Evolutionary conservation across 2,888 invertebrate species (phyloP).

Genomic region (Caenorhabditis sp.): DNA sequence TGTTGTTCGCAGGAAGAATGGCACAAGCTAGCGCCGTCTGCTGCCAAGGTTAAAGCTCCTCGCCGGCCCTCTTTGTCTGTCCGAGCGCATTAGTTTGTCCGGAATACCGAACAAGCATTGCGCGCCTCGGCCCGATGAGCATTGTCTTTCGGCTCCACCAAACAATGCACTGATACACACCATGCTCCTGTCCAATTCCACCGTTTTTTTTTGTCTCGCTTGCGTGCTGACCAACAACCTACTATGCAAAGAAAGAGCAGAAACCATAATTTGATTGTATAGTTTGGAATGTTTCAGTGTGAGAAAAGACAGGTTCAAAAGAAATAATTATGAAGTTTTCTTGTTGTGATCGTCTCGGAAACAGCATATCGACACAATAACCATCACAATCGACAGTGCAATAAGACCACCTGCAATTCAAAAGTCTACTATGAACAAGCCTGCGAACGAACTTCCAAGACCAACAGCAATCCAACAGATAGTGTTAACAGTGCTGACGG

Average conservation of each 20-base stretch:
- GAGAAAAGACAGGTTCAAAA: constrained; percentile 3
- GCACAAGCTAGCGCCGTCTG: constrained; percentile 32
- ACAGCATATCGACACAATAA: constrained; percentile 48
- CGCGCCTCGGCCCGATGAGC: constrained; percentile 34
- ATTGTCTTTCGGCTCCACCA: constrained; percentile 39
- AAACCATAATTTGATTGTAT: constrained; percentile 40
- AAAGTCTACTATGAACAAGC: background rate
- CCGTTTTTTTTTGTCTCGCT: constrained; percentile 29
- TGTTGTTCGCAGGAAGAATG: constrained; percentile 24
- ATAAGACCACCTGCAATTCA: constrained; percentile 37
- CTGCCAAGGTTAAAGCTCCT: constrained; percentile 38
- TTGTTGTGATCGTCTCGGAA: constrained; percentile 52
- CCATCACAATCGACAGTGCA: constrained; percentile 41
- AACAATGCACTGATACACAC: constrained; percentile 56
- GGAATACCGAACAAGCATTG: constrained; percentile 56
- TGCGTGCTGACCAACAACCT: constrained; percentile 41
- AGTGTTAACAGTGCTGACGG: constrained; percentile 59
- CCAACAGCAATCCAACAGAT: constrained; percentile 67
- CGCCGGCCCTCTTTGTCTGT: constrained; percentile 40
- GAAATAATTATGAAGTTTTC: constrained; percentile 52
- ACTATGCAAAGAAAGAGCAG: constrained; percentile 43
- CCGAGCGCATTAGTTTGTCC: constrained; percentile 47
- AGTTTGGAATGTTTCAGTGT: constrained; percentile 20
- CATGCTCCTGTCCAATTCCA: constrained; percentile 39
- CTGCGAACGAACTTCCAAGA: constrained; percentile 54